Percentiles rank a stretch among this genome's conserved stretches.
Conservation (phyloP, 2,888 invertebrate species). For the Polydrusus pterygomalis region DNA sequence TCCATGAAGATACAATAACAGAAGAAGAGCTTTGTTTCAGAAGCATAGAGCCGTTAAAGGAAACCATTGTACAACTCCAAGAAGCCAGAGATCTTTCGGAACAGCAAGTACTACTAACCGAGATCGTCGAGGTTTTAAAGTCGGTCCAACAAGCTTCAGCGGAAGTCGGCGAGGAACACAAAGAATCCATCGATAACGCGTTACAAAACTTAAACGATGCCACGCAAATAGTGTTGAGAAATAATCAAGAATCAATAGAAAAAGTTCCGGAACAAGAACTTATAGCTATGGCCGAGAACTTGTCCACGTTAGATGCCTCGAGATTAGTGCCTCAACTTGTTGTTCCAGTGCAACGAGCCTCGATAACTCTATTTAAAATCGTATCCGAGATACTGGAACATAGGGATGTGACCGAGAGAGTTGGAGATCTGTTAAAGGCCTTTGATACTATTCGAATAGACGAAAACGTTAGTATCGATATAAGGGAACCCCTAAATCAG, state of each 20-base stretch:
- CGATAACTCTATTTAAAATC: constrained; percentile 46
- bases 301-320: constrained; percentile 25
- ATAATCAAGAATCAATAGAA: constrained; percentile 14
- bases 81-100: constrained; percentile 38
- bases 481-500: not conserved
- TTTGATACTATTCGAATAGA: not conserved
- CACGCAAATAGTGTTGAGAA: constrained; percentile 40
- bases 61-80: constrained; percentile 40
- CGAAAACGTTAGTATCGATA: not conserved
- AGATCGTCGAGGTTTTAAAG: constrained; percentile 46
- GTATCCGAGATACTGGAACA: constrained; percentile 38
- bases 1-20: constrained; percentile 40
- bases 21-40: constrained; percentile 50
- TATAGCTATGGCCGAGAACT: constrained; percentile 6
- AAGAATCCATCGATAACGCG: constrained; percentile 42
- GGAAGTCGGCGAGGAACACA: constrained; percentile 44
- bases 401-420: not conserved
- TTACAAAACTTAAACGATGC: constrained; percentile 46
- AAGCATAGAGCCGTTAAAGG: constrained; percentile 43
- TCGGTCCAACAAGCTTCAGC: constrained; percentile 31
- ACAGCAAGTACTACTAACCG: constrained; percentile 51
- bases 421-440: not conserved
- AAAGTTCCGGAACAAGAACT: constrained; percentile 25
- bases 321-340: constrained; percentile 39
- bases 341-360: constrained; percentile 51